phyloP scores from a whole-genome alignment of 2,113 vertebrate species.

The Ascaphus truei region DNA sequence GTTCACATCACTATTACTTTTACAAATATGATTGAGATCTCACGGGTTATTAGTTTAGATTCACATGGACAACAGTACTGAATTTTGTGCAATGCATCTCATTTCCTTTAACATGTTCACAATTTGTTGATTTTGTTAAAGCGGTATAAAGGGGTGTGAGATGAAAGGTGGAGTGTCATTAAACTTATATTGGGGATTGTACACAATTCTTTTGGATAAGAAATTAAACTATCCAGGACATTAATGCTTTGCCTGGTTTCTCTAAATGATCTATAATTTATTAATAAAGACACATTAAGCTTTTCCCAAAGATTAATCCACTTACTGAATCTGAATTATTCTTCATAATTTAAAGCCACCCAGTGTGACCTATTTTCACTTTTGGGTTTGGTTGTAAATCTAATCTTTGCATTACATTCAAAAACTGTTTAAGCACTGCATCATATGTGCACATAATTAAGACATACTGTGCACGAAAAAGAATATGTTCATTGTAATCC shows the following conservation, averaged over 20 bases:
- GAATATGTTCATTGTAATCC: not conserved
- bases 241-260: not conserved
- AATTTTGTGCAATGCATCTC: no score
- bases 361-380: not conserved
- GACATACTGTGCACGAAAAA: no score
- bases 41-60: no score
- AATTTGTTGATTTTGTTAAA: no score
- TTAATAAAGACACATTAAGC: conserved; percentile 13
- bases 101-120: no score
- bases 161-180: no score
- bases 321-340: not conserved
- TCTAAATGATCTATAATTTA: conserved; percentile 21
- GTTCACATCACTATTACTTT: no score
- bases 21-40: no score
- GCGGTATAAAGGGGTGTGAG: no score
- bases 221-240: not conserved
- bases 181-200: no score
- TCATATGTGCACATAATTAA: not conserved
- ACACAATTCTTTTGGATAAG: not conserved
- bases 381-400: not conserved
- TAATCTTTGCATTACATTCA: not conserved
- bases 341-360: conserved; percentile 3
- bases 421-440: not conserved
- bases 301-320: conserved; percentile 3
- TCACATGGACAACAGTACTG: no score